Conservation (phyloP, 2,797 vertebrate species). For the Heteromormyrus szaboi region DNA sequence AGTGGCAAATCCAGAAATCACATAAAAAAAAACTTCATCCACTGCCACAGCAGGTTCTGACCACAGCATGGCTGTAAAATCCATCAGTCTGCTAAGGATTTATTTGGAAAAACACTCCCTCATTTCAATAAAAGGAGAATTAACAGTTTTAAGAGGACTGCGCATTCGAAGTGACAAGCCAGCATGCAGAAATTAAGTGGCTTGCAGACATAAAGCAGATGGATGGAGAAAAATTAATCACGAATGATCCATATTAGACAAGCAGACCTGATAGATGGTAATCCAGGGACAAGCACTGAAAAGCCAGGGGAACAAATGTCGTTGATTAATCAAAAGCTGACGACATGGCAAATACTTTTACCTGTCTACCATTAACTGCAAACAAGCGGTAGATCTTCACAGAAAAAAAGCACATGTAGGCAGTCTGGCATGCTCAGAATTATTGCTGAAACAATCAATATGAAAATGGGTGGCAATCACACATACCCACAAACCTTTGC, state of each 20-base stretch:
- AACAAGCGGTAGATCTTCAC: not conserved
- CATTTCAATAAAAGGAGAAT: not conserved
- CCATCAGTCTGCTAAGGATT: constrained; percentile 2
- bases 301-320: not conserved
- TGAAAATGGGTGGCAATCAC: not conserved
- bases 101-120: not conserved
- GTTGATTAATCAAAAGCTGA: not conserved
- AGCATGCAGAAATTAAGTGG: not conserved
- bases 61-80: not conserved
- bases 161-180: not conserved
- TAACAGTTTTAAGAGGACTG: not conserved
- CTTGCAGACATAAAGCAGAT: not conserved
- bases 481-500: not conserved
- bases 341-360: not conserved
- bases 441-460: not conserved
- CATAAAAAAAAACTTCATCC: not conserved
- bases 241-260: not conserved
- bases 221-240: not conserved
- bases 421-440: not conserved
- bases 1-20: not conserved
- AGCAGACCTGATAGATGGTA: not conserved
- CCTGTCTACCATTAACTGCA: not conserved
- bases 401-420: not conserved
- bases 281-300: not conserved
- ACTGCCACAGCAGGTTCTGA: not conserved